Base-by-base conservation (phyloP, 2,888 invertebrate species). In the Apamea sordens region DNA sequence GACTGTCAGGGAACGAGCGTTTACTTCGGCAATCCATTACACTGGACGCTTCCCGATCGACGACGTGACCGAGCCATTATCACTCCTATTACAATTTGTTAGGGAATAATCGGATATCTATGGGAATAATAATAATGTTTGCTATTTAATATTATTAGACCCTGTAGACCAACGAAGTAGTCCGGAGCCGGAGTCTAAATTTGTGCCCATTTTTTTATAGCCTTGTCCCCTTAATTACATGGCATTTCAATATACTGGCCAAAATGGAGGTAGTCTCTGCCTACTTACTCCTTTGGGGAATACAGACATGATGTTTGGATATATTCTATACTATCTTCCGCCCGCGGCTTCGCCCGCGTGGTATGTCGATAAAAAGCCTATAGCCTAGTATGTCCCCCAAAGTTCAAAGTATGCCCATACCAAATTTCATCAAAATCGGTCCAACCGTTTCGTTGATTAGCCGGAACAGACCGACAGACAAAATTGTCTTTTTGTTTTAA, bases 41-140 rank as follows among this genome's bases (percentile, higher is more conserved):
- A 21, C 47, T 64, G 24, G 65, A 68, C 80, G 65, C 86, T 81
- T 89, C 79, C 76, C 72, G 84, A 85, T 79, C 83, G 80, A 74
- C 74, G 64, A 79, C 82, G 77, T 78, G 80, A 81, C 75, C 75
- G 79, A 80, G 85, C 88, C 87, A 89, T 84, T 86, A 80, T 79
- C 84, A 75, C 87, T 83, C 59, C 61, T 56, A 53, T 76, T 68
- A 76, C 28, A 63, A 83, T 80, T 80, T 85, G 85, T n/a, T n/a
- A n/a, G n/a, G n/a, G n/a, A n/a, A n/a, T n/a, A n/a, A n/a, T n/a
- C n/a, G n/a, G n/a, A n/a, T n/a, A n/a, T n/a, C n/a, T 80, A 28
- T 32, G 18, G 10, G n/a, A n/a, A n/a, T n/a, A 36, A 64, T 59
- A 56, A 79, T 84, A 78, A n/a, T 59, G n/a, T 59, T 13, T 13